Percentiles rank a stretch among this genome's conserved stretches.
Evolutionary conservation across 1,140 invertebrate genomes (phyloP).

Genomic region (Aphelinus atriplicis): DNA sequence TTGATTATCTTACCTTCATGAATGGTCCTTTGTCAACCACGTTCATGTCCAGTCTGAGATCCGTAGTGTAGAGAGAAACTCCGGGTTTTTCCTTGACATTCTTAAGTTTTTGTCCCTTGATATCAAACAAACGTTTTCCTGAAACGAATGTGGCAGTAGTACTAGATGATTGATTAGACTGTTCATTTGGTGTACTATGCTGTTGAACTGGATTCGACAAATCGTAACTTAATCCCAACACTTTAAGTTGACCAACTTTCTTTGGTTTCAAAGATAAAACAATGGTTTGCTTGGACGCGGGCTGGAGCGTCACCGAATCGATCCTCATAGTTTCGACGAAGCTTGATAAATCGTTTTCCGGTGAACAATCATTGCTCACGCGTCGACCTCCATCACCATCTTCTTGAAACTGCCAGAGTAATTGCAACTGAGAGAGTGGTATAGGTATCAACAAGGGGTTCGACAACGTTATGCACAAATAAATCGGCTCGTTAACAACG

Average conservation of each 20-base stretch:
- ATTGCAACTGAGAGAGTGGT: slow-evolving; percentile 75
- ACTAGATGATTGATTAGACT: slow-evolving; percentile 51
- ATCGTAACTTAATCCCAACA: slow-evolving; percentile 57
- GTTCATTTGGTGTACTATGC: neutral
- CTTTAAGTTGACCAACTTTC: slow-evolving; percentile 54
- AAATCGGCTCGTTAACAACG: slow-evolving; percentile 83
- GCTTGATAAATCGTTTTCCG: slow-evolving; percentile 46
- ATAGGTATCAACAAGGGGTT: slow-evolving; percentile 86
- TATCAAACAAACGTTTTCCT: slow-evolving; percentile 73
- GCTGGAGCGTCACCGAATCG: slow-evolving; percentile 59
- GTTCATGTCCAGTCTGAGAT: slow-evolving; percentile 73
- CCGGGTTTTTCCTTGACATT: slow-evolving; percentile 63
- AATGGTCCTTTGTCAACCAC: slow-evolving; percentile 77
- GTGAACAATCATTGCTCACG: slow-evolving; percentile 59
- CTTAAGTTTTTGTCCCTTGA: slow-evolving; percentile 63
- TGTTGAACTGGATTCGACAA: slow-evolving; percentile 56
- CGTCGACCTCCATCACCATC: slow-evolving; percentile 50
- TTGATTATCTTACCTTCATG: slow-evolving; percentile 70
- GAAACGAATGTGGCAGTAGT: slow-evolving; percentile 63
- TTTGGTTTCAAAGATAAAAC: slow-evolving; percentile 54
- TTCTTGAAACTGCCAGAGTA: slow-evolving; percentile 80
- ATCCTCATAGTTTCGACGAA: slow-evolving; percentile 62
- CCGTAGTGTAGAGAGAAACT: slow-evolving; percentile 62
- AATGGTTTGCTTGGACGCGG: slow-evolving; percentile 59
- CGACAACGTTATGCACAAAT: slow-evolving; percentile 77